A percentile compares a stretch with the other conserved stretches of the same genome.
phyloP scores from a whole-genome alignment of 2,888 invertebrate genomes.

The Leptopterna dolabrata region DNA sequence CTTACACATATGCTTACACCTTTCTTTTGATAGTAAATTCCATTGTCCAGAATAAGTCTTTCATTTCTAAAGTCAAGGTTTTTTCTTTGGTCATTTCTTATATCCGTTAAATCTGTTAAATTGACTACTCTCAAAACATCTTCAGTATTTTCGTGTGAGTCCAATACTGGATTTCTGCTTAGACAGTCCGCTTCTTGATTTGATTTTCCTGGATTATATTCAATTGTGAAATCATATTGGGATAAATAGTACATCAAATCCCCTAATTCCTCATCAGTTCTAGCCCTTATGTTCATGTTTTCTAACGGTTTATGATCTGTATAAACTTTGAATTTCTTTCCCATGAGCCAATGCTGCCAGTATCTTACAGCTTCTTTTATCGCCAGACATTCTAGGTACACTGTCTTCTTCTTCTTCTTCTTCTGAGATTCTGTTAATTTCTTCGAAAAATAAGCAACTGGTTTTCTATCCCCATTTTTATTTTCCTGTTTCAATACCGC shows the following conservation, averaged over 20 bases:
- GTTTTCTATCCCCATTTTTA: slow-evolving; percentile 26
- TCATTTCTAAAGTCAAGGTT: slow-evolving; percentile 47
- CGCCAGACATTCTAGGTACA: slow-evolving; percentile 53
- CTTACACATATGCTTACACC: no score
- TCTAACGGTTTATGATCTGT: slow-evolving; percentile 59
- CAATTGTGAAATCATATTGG: slow-evolving; percentile 61
- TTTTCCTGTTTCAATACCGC: slow-evolving; percentile 61
- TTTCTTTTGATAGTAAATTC: no score
- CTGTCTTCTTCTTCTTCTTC: slow-evolving; percentile 55
- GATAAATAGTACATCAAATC: slow-evolving; percentile 60
- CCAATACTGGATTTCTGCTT: slow-evolving; percentile 60
- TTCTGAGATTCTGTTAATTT: slow-evolving; percentile 22
- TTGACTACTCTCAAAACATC: slow-evolving; percentile 59
- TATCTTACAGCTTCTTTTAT: slow-evolving; percentile 56
- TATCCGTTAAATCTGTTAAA: slow-evolving; percentile 55
- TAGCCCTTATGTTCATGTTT: slow-evolving; percentile 58
- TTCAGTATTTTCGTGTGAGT: slow-evolving; percentile 56
- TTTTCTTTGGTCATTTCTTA: slow-evolving; percentile 58
- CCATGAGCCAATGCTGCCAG: slow-evolving; percentile 56
- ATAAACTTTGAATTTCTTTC: slow-evolving; percentile 36
- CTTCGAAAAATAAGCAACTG: slow-evolving; percentile 41
- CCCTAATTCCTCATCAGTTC: slow-evolving; percentile 60
- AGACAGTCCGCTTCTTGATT: slow-evolving; percentile 61
- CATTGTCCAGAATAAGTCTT: no score
- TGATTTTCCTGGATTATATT: no score